Conservation (phyloP, 2,888 invertebrate species). For the Ophioninae sp. region DNA sequence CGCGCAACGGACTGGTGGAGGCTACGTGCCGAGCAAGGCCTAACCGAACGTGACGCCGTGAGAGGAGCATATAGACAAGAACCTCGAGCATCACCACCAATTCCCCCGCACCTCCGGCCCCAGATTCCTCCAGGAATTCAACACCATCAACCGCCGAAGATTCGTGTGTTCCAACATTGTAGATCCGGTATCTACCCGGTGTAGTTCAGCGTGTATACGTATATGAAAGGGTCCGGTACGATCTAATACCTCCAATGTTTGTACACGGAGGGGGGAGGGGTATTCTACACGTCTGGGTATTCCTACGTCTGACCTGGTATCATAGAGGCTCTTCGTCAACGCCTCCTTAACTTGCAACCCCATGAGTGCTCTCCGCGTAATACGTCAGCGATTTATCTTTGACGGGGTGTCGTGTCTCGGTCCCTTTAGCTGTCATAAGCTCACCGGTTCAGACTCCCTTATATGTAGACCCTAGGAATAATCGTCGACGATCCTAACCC, state of each 20-base stretch:
- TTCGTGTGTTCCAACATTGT: constrained; percentile 27
- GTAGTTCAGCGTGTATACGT: constrained; percentile 24
- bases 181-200: constrained; percentile 37
- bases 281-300: not conserved
- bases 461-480: constrained; percentile 43
- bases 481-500: constrained; percentile 56
- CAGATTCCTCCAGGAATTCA: constrained; percentile 23
- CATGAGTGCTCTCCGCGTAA: constrained; percentile 34
- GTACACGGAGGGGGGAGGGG: not conserved
- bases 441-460: constrained; percentile 17
- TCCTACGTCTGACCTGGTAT: constrained; percentile 7
- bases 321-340: constrained; percentile 46
- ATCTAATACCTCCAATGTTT: constrained; percentile 42
- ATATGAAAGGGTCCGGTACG: constrained; percentile 35
- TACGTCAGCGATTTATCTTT: constrained; percentile 56
- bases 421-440: constrained; percentile 38
- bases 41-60: constrained; percentile 62
- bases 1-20: constrained; percentile 35
- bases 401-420: constrained; percentile 20
- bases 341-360: constrained; percentile 51
- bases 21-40: constrained; percentile 49
- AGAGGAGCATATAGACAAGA: constrained; percentile 22
- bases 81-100: no score
- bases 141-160: constrained; percentile 21
- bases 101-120: not conserved